phyloP scores from a whole-genome alignment of 2,888 invertebrate genomes.

The Cyclophora albipunctata region DNA sequence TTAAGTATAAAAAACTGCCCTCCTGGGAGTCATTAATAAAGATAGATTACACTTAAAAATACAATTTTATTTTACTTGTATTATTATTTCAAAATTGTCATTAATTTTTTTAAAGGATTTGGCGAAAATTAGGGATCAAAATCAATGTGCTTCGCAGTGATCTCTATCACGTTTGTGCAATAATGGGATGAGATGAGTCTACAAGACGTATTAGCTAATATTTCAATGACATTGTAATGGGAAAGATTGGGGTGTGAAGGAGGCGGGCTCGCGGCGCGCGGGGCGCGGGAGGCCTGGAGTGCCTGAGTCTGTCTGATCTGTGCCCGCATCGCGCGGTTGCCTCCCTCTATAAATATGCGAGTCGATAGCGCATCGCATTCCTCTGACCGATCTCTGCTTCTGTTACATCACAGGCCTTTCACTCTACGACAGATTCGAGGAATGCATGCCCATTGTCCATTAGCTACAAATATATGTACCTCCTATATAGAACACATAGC shows the following conservation, averaged over 20 bases:
- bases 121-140: no score
- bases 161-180: no score
- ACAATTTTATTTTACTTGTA: no score
- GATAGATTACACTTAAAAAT: no score
- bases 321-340: constrained; percentile 25
- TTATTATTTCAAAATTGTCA: no score
- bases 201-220: constrained; percentile 6
- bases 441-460: constrained; percentile 4
- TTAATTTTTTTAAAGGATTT: no score
- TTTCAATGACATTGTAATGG: constrained; percentile 21
- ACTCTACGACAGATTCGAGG: constrained; percentile 4
- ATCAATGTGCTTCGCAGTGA: no score
- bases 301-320: constrained; percentile 25
- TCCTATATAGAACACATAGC: no score
- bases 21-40: no score
- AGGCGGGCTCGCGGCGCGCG: constrained; percentile 5
- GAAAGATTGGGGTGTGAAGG: constrained; percentile 14
- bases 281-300: constrained; percentile 4
- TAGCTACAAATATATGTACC: background rate
- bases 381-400: constrained; percentile 28
- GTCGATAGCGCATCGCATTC: constrained; percentile 48
- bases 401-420: constrained; percentile 29
- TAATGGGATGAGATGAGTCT: no score
- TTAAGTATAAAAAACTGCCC: no score
- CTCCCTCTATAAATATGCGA: constrained; percentile 48